Percentiles rank a stretch among this genome's conserved stretches.
These are phyloP conservation scores for Polia nebulosa DNA, from an alignment of 2,888 invertebrate species.

Conservation along the genomic window DNA sequence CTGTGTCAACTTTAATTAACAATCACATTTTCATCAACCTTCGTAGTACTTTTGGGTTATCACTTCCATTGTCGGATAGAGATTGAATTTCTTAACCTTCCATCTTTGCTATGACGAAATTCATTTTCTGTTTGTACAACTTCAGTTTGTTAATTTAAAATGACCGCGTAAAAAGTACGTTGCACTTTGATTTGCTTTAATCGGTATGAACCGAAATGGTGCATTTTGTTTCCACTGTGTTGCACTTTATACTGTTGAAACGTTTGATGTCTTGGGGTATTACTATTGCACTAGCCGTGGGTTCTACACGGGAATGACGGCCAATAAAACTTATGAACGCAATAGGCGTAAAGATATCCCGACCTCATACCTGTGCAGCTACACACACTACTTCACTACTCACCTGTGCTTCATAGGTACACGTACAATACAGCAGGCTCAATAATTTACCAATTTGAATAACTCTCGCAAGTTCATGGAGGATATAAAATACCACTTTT, in stretches of 20 bases:
- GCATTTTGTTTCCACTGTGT: conserved; percentile 61
- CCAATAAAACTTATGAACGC: conserved; percentile 77
- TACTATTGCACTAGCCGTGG: conserved; percentile 70
- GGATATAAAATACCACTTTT: conserved; percentile 34
- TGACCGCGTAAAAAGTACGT: conserved; percentile 59
- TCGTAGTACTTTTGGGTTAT: conserved; percentile 82
- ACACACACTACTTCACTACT: conserved; percentile 41
- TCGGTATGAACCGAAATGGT: conserved; percentile 63
- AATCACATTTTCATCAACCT: conserved; percentile 89
- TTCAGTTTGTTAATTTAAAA: conserved; percentile 76
- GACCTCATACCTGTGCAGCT: conserved; percentile 39
- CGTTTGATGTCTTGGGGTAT: conserved; percentile 76
- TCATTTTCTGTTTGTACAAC: conserved; percentile 79
- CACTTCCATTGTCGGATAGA: conserved; percentile 80
- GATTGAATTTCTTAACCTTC: conserved; percentile 87
- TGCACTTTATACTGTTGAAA: conserved; percentile 62
- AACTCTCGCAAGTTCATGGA: conserved; percentile 41
- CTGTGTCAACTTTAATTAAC: conserved; percentile 91
- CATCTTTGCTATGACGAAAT: conserved; percentile 78
- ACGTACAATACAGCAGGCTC: conserved; percentile 9
- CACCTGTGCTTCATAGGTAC: too few species aligned
- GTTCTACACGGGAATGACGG: conserved; percentile 65
- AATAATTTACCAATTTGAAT: conserved; percentile 44
- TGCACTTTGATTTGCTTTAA: conserved; percentile 70
- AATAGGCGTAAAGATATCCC: conserved; percentile 78